These are phyloP conservation scores for Spizella passerina DNA, from an alignment of 2,797 vertebrate genomes.

Conservation along the genomic window DNA sequence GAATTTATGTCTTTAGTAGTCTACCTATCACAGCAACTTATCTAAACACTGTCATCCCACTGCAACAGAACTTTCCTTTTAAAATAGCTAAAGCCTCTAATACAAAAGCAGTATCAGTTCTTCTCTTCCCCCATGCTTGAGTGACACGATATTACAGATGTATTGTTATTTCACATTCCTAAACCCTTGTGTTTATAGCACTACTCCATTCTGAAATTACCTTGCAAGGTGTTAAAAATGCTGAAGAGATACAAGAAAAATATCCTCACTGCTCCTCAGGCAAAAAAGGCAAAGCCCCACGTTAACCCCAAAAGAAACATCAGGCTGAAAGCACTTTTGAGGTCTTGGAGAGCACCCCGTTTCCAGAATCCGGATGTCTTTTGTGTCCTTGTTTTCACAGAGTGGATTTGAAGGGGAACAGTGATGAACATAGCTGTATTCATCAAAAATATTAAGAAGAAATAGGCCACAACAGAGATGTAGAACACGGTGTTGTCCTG, in stretches of 20 bases:
- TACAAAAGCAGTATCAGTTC: neutral
- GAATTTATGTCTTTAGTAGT: neutral
- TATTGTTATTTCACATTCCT: neutral
- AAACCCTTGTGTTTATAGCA: neutral
- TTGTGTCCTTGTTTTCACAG: constrained; percentile 74
- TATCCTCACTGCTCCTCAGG: constrained; percentile 79
- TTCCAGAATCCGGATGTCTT: neutral
- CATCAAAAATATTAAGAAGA: constrained; percentile 82
- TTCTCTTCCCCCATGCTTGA: neutral
- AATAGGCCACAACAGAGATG: constrained; percentile 81
- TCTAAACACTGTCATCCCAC: neutral
- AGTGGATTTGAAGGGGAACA: constrained; percentile 86
- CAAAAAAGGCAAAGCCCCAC: constrained; percentile 85
- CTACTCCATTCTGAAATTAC: constrained; percentile 66
- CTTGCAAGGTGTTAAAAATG: constrained; percentile 88
- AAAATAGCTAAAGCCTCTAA: neutral
- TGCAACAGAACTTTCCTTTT: neutral
- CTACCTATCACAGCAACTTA: neutral
- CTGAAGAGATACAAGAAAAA: constrained; percentile 86
- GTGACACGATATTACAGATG: neutral
- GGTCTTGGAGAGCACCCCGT: constrained; percentile 68
- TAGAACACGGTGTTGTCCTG: constrained; percentile 81
- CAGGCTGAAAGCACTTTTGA: constrained; percentile 83
- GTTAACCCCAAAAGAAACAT: constrained; percentile 88
- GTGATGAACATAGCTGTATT: constrained; percentile 83